Conservation (phyloP, 2,113 vertebrate species). For the Rhinichthys klamathensis region DNA sequence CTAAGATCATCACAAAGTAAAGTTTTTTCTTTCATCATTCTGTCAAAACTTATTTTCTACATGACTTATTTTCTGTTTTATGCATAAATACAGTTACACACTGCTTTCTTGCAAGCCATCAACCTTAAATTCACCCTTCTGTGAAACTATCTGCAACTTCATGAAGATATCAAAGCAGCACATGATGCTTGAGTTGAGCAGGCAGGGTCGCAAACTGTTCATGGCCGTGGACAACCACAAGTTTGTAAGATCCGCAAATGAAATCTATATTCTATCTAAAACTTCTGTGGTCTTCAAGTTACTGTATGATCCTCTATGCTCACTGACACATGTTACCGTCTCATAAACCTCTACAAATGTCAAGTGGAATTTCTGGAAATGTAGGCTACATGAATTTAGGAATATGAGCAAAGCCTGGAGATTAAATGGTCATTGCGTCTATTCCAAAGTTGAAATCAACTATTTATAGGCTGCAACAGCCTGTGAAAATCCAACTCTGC, state of each 20-base stretch:
- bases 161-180: background rate
- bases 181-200: background rate
- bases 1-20: background rate
- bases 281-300: background rate
- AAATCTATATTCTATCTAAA: background rate
- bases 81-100: background rate
- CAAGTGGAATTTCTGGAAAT: slow-evolving; percentile 24
- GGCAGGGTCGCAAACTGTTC: background rate
- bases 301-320: background rate
- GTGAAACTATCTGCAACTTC: slow-evolving; percentile 8
- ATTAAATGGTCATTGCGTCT: slow-evolving; percentile 64
- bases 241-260: background rate
- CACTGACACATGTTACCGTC: background rate
- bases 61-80: background rate
- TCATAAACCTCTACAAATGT: background rate
- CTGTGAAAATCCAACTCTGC: slow-evolving; percentile 75
- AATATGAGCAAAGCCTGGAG: background rate
- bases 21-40: background rate
- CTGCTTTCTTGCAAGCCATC: background rate
- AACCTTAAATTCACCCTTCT: slow-evolving; percentile 21
- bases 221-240: background rate
- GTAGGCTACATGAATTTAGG: background rate
- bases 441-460: slow-evolving; percentile 71
- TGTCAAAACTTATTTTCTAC: background rate
- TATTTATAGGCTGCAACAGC: slow-evolving; percentile 63